Conservation (phyloP, 2,113 vertebrate species). For the Embiotoca jacksoni region DNA sequence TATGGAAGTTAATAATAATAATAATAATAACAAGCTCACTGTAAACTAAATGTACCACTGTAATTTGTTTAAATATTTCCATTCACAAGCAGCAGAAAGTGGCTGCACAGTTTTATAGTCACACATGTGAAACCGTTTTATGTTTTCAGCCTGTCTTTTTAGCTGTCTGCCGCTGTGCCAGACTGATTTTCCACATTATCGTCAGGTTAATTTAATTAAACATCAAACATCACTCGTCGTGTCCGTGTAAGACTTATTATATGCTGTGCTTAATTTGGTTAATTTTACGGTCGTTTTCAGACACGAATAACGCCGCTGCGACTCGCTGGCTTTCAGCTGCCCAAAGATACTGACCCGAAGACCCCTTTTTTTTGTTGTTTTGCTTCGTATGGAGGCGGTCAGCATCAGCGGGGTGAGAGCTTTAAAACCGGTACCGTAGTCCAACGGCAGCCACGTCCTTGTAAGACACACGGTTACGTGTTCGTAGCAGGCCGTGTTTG, state of each 20-base stretch:
- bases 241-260: rapidly evolving
- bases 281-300: neutral
- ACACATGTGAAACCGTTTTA: slow-evolving; percentile 25
- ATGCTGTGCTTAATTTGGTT: neutral
- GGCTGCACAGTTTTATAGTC: neutral
- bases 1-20: neutral
- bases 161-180: slow-evolving; percentile 73
- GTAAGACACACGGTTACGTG: neutral
- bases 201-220: neutral
- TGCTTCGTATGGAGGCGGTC: slow-evolving; percentile 64
- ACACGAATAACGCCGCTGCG: slow-evolving; percentile 3
- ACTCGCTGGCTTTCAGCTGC: slow-evolving; percentile 24
- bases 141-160: slow-evolving; percentile 14
- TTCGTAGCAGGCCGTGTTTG: neutral
- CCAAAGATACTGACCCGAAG: slow-evolving; percentile 58
- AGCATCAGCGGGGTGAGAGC: slow-evolving; percentile 54
- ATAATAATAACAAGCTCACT: neutral
- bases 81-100: neutral
- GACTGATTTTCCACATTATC: slow-evolving; percentile 32
- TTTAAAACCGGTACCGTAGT: slow-evolving; percentile 7
- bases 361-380: neutral
- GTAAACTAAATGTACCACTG: too few relatives aligned
- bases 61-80: neutral
- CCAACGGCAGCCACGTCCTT: neutral
- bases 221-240: rapidly evolving